phyloP scores from a whole-genome alignment of 2,888 invertebrate genomes.

The Antheraea yamamai region DNA sequence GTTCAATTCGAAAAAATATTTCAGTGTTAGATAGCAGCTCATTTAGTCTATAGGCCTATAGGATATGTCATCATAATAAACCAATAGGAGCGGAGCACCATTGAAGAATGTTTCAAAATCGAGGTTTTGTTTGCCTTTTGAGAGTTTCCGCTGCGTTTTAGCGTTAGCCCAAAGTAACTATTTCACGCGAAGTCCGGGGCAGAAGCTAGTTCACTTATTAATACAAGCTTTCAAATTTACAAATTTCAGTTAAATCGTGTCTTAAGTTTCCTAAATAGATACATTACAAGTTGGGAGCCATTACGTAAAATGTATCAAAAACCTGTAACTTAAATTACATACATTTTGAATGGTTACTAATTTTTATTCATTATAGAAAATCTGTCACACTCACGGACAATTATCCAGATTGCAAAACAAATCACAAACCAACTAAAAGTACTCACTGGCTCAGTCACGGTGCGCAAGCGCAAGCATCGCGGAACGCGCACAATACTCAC shows the following conservation, averaged over 20 bases:
- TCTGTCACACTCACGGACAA: background rate
- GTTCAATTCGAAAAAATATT: too few species aligned
- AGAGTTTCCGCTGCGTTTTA: too few species aligned
- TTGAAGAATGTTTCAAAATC: too few species aligned
- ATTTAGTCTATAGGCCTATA: too few species aligned
- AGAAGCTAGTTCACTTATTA: too few species aligned
- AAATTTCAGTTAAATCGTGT: too few species aligned
- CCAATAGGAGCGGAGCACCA: too few species aligned
- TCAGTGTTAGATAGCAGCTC: too few species aligned
- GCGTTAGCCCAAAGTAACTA: too few species aligned
- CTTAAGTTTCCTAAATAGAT: background rate
- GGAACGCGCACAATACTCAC: conserved; percentile 50
- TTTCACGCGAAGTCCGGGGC: too few species aligned
- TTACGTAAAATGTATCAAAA: background rate
- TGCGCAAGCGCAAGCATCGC: conserved; percentile 41
- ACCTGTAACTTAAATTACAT: background rate
- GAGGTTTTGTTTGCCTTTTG: too few species aligned
- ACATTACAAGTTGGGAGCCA: background rate
- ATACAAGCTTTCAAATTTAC: background rate
- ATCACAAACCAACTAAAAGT: background rate
- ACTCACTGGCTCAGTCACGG: conserved; percentile 39
- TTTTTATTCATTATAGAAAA: background rate
- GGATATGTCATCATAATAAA: too few species aligned
- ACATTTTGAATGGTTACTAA: background rate
- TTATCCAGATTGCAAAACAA: background rate